These are phyloP conservation scores for Dysdera silvatica DNA, from an alignment of 1,140 invertebrate species.

Conservation along the genomic window DNA sequence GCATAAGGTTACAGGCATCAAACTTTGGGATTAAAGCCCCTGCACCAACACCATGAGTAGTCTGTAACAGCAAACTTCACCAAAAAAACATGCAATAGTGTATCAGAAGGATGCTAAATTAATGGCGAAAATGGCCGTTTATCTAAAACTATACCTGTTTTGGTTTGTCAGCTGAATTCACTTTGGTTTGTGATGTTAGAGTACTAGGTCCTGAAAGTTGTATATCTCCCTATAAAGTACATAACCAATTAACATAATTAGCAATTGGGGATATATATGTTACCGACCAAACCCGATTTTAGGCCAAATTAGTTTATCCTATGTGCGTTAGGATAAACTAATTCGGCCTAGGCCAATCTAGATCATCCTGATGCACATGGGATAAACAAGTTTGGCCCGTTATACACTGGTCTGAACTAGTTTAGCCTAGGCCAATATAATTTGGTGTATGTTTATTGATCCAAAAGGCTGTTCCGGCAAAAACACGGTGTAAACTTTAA, in stretches of 20 bases:
- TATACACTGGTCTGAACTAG: neutral
- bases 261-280: neutral
- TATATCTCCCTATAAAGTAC: slow-evolving; percentile 27
- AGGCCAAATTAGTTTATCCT: neutral
- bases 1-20: too few species aligned
- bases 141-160: slow-evolving; percentile 21
- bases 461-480: neutral
- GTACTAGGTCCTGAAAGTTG: slow-evolving; percentile 24
- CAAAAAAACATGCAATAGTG: neutral
- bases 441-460: neutral
- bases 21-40: too few species aligned
- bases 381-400: neutral
- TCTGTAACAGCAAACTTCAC: neutral
- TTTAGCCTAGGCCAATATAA: neutral
- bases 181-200: slow-evolving; percentile 26
- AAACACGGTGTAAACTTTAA: neutral
- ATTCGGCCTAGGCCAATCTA: neutral
- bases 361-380: neutral
- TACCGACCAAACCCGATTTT: too few species aligned
- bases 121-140: neutral
- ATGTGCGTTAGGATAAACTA: neutral
- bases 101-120: neutral
- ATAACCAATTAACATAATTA: neutral
- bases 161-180: slow-evolving; percentile 16
- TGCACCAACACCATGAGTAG: too few species aligned